Base-by-base conservation (phyloP, 2,888 invertebrate genomes). In the Strigamia crassipes region DNA sequence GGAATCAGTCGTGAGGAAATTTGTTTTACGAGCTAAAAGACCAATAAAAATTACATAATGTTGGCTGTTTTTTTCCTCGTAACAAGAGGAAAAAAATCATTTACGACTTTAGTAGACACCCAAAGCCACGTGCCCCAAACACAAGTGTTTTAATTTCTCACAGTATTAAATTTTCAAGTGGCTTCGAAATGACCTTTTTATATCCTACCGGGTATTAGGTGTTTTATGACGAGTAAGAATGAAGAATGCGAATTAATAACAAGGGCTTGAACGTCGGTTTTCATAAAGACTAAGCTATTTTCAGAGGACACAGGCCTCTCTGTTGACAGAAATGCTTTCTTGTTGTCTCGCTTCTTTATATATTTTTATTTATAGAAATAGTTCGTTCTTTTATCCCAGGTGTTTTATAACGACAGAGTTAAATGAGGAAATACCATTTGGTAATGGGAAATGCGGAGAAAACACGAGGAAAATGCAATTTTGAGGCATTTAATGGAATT, bases 21-120 rank as follows among this genome's bases (percentile, higher is more conserved):
- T 73, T 73, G 73, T 73, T 73, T 73, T 73, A 73, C 73, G 73
- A 73, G 27, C 73, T 13, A 73, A 73, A 73, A 73, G 73, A 73
- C 73, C 73, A 73, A 73, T 73, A 73, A 73, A 73, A 73, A 73
- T 73, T 73, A 73, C 73, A 73, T 73, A 73, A 73, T 73, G 73
- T 73, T 27, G 31, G n/a, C 31, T 73, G 31, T 73, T 73, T 73
- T 51, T 73, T 73, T 73, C 73, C 73, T 73, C 73, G 23, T 73
- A 73, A 73, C 73, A n/a, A 73, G 73, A n/a, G 23, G n/a, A 73
- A 73, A 73, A 73, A 73, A 73, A 73, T 73, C 73, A 73, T 73
- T 73, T 73, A 73, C 31, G 73, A 73, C 73, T 73, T 73, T 31
- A n/a, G 73, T 73, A 73, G 73, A 27, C 73, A 73, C 73, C 73